A percentile compares a stretch with the other conserved stretches of the same genome.
These are phyloP conservation scores for Anguilla japonica DNA, from an alignment of 2,113 vertebrate species.

Conservation along the genomic window DNA sequence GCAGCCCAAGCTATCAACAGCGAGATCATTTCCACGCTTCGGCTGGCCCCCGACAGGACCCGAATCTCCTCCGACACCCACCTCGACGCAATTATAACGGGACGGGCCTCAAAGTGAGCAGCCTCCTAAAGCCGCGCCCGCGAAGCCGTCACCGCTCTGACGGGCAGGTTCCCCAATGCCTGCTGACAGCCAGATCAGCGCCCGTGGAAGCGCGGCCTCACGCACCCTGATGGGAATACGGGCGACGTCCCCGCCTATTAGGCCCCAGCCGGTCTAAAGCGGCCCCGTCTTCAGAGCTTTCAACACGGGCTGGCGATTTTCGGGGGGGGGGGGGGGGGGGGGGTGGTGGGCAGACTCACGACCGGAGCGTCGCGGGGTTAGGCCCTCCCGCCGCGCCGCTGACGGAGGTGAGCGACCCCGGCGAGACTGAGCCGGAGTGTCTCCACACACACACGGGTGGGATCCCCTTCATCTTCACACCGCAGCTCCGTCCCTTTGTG, in stretches of 20 bases:
- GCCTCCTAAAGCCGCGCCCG: neutral
- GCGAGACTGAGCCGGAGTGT: neutral
- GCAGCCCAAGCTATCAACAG: conserved; percentile 63
- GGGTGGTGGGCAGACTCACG: neutral
- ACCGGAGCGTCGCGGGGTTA: neutral
- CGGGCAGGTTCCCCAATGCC: conserved; percentile 41
- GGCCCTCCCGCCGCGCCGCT: neutral
- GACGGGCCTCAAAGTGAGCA: conserved; percentile 13
- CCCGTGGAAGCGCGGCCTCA: conserved; percentile 35
- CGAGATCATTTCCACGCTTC: conserved; percentile 51
- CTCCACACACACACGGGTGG: neutral
- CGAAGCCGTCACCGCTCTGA: neutral
- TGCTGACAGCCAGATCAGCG: conserved; percentile 36
- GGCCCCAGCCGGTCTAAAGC: conserved; percentile 39
- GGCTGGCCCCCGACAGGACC: conserved; percentile 31
- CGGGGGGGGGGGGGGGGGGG: neutral
- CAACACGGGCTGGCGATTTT: neutral
- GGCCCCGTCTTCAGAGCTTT: conserved; percentile 27
- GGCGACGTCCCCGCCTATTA: conserved; percentile 45
- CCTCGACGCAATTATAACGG: conserved; percentile 27
- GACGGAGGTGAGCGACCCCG: neutral
- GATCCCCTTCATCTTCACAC: neutral
- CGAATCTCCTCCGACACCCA: neutral
- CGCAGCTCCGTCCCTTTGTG: neutral
- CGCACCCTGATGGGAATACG: conserved; percentile 43